Evolutionary conservation across 2,113 vertebrate species (phyloP).

Genomic region (Silurus asotus): DNA sequence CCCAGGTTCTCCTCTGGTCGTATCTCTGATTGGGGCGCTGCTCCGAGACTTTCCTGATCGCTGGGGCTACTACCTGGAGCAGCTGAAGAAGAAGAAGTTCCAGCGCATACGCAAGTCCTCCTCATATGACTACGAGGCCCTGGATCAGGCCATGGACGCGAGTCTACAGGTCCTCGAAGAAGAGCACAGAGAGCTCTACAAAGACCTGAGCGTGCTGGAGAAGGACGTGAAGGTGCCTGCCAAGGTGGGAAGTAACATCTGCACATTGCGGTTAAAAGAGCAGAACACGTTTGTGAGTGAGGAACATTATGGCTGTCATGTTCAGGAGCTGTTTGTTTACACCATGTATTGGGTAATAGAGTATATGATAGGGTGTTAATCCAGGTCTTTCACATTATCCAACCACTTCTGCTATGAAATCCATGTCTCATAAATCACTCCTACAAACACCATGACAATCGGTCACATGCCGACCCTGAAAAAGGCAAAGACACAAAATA

Average conservation of each 20-base stretch:
- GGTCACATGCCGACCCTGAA: no score
- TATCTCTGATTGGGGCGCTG: slow-evolving; percentile 92
- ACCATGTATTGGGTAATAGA: no score
- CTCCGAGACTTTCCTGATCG: slow-evolving; percentile 90
- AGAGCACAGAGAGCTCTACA: slow-evolving; percentile 83
- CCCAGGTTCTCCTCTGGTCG: slow-evolving; percentile 91
- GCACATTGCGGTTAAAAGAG: background rate
- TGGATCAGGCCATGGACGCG: slow-evolving; percentile 97
- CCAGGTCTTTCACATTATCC: background rate
- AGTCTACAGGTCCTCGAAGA: slow-evolving; percentile 89
- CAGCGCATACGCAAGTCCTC: slow-evolving; percentile 94
- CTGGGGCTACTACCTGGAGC: slow-evolving; percentile 92
- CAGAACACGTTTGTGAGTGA: background rate
- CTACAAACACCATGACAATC: no score
- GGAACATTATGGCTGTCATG: background rate
- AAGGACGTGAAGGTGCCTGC: slow-evolving; percentile 93
- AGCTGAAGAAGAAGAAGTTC: slow-evolving; percentile 90
- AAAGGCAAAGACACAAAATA: no score
- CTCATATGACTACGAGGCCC: slow-evolving; percentile 94
- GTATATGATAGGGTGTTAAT: no score
- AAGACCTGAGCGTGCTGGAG: slow-evolving; percentile 85
- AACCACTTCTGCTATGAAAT: background rate
- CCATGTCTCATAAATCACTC: background rate
- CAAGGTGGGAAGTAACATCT: slow-evolving; percentile 72
- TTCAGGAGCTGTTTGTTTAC: background rate